Conservation (phyloP, 2,888 invertebrate species). For the Lochmaea capreae region DNA sequence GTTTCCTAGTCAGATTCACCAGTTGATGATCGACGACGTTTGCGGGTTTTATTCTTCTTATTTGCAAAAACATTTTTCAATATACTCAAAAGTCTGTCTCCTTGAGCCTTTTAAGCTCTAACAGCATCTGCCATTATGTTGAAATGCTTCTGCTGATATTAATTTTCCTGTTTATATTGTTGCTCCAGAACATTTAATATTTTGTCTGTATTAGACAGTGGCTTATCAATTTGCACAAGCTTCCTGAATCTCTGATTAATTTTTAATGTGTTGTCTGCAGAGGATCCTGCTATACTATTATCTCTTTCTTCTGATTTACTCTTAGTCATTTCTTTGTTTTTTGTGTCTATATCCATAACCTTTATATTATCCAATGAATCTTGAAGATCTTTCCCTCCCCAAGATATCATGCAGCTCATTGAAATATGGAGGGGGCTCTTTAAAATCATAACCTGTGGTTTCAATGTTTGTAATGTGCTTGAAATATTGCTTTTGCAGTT, state of each 20-base stretch:
- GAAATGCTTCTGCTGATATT: neutral
- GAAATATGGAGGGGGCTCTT: neutral
- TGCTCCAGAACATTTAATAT: neutral
- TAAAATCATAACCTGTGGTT: neutral
- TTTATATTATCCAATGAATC: too few species aligned
- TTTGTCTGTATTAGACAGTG: conserved; percentile 1
- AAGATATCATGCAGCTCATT: too few species aligned
- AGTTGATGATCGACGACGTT: too few species aligned
- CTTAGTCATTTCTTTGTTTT: too few species aligned
- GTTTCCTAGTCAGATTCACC: too few species aligned
- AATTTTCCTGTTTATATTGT: neutral
- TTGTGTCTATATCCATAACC: too few species aligned
- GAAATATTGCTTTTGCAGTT: neutral
- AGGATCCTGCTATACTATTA: too few species aligned
- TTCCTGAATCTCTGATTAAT: neutral
- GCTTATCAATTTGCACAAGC: neutral
- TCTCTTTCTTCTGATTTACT: too few species aligned
- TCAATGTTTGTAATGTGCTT: neutral
- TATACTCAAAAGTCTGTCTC: neutral
- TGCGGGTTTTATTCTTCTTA: too few species aligned
- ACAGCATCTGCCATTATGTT: neutral
- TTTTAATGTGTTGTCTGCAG: neutral
- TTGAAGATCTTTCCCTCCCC: too few species aligned
- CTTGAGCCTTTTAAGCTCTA: conserved; percentile 1
- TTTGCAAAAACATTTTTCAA: too few species aligned